Percentiles rank a stretch among this genome's conserved stretches.
Conservation (phyloP, 2,888 invertebrate genomes). For the Melolontha melolontha region DNA sequence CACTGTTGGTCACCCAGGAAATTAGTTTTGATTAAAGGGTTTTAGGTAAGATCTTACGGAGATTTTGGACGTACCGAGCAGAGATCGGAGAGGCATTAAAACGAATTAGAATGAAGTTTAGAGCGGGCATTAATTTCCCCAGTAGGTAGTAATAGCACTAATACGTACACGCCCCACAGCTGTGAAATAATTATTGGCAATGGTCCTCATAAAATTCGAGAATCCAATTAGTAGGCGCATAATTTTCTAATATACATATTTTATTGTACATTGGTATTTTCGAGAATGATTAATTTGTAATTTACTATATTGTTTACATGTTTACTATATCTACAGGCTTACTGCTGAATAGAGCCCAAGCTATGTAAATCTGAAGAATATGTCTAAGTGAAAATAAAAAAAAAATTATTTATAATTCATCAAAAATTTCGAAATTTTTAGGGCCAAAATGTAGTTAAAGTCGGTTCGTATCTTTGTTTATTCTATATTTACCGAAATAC, state of each 20-base stretch:
- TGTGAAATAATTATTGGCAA: constrained; percentile 37
- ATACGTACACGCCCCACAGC: constrained; percentile 17
- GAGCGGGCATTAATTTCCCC: constrained; percentile 37
- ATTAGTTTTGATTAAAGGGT: constrained; percentile 64
- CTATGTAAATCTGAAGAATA: no score
- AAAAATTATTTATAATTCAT: no score
- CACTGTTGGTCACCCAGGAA: constrained; percentile 59
- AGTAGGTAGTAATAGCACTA: constrained; percentile 8
- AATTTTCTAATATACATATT: constrained; percentile 15
- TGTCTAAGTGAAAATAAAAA: no score
- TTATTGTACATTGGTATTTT: not conserved
- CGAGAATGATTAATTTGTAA: no score
- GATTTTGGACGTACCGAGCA: constrained; percentile 26
- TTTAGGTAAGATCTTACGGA: constrained; percentile 44
- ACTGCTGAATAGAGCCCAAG: no score
- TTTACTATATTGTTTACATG: no score
- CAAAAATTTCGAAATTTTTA: no score
- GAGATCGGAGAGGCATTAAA: constrained; percentile 35
- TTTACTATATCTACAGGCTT: no score
- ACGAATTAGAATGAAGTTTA: constrained; percentile 45
- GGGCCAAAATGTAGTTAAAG: no score
- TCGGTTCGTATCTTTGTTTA: no score
- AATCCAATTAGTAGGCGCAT: constrained; percentile 26
- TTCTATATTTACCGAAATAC: no score
- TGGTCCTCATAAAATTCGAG: constrained; percentile 16